A percentile compares a stretch with the other conserved stretches of the same genome.
Evolutionary conservation across 2,888 invertebrate genomes (phyloP).

Genomic region (Nesidiocoris tenuis): DNA sequence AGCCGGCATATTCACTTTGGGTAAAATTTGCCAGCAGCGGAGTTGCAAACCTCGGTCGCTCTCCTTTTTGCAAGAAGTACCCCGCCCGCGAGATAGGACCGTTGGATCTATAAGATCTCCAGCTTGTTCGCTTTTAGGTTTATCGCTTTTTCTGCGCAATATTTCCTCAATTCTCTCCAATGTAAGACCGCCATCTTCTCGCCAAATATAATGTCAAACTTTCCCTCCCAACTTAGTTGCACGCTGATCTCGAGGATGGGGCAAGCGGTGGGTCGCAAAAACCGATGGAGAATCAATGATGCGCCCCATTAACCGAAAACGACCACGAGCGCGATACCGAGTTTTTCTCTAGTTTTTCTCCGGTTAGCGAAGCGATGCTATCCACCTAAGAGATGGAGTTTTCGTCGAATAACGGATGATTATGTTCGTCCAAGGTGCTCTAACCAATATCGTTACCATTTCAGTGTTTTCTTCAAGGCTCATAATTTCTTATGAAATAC

Average conservation of each 20-base stretch:
- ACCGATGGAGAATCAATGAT: constrained; percentile 41
- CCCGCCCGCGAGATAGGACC: not conserved
- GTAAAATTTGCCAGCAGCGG: not conserved
- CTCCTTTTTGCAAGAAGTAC: not conserved
- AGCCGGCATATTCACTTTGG: not conserved
- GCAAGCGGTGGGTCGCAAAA: constrained; percentile 20
- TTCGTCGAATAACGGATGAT: not conserved
- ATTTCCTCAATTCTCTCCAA: not conserved
- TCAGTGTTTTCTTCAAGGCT: not conserved
- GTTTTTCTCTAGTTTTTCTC: not conserved
- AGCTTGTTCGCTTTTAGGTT: not conserved
- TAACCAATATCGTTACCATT: not conserved
- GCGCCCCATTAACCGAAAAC: constrained; percentile 39
- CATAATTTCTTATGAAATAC: too few species aligned
- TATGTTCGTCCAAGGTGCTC: not conserved
- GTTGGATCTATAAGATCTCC: not conserved
- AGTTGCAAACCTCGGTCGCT: not conserved
- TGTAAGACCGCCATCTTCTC: not conserved
- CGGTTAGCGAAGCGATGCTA: not conserved
- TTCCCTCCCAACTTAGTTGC: not conserved
- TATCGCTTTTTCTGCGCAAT: not conserved
- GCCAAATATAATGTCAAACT: not conserved
- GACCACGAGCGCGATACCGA: constrained; percentile 20
- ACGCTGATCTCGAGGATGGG: not conserved
- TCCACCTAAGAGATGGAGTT: not conserved